Evolutionary conservation across 2,113 vertebrate genomes (phyloP), one percentile per base, ranked within the genome.

Genomic region (Oreochromis aureus): DNA sequence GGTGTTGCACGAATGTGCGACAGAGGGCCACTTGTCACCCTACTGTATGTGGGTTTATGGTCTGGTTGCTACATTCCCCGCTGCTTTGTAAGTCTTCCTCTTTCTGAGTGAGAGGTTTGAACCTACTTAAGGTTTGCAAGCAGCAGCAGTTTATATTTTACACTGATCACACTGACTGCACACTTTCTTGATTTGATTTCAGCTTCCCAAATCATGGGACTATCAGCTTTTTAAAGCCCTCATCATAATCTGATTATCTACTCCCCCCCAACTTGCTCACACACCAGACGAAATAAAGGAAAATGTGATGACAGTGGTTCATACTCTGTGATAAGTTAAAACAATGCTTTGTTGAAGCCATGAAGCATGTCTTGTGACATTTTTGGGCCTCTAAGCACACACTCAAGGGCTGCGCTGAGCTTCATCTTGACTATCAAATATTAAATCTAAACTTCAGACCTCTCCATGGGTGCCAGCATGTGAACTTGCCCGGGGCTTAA

Each of bases 51-150:
- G 93, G 94, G 91, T 94, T 96, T 96, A 94, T 87, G 79, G 63
- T 91, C 94, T 96, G 93, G 96, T 97, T 92, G 95, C 87, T 61
- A 96, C 92, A 97, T 97, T 97, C 96, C 96, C 86, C 94, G 92
- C 88, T 27, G 55, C 54, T 90, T 89, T 92, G 96, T 83, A 85
- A 96, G 91, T 56, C 92, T 94, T 95, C 93, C 86, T 87, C 78
- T 51, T 56, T 87, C 83, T 55, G 34, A 69, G 34, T 44, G 27
- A 5, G 1, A n/a, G 34, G 36, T 56, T 73, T 69, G 18, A 83
- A 44, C 66, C 39, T 84, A 16, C 10, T 51, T 22, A 48, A 13
- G 6, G 13, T 24, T 54, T 82, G 34, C 24, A 15, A 46, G 16
- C 18, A 83, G 51, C 4, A 22, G 24, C 41, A 53, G 5, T 82